Evolutionary conservation across 2,888 invertebrate species (phyloP).

Genomic region (Clistopyga incitator): DNA sequence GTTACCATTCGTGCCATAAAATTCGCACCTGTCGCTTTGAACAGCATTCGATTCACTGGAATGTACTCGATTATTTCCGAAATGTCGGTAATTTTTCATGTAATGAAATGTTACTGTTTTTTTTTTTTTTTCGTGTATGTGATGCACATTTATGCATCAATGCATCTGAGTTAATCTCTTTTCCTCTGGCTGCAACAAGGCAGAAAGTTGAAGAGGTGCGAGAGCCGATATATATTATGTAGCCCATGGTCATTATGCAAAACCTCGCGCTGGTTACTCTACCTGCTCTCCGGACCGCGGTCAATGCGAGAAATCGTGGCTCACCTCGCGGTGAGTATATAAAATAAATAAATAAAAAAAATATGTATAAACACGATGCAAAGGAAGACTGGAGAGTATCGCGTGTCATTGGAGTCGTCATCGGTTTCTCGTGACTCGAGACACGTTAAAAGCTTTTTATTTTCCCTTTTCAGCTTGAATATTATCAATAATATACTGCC

Average conservation of each 20-base stretch:
- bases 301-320: constrained; percentile 57
- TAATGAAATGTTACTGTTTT: no score
- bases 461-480: background rate
- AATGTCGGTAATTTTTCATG: no score
- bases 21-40: no score
- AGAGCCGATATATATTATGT: background rate
- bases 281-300: constrained; percentile 45
- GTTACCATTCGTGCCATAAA: no score
- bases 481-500: background rate
- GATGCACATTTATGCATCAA: background rate
- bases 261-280: constrained; percentile 49
- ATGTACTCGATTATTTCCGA: no score
- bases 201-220: constrained; percentile 1
- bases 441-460: constrained; percentile 15
- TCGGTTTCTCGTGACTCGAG: constrained; percentile 22
- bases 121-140: no score
- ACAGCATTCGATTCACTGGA: no score
- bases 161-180: background rate
- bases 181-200: background rate
- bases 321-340: constrained; percentile 4
- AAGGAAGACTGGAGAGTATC: constrained; percentile 46
- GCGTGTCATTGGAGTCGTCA: constrained; percentile 34
- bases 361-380: background rate
- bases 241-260: constrained; percentile 10
- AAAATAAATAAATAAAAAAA: background rate